phyloP scores from a whole-genome alignment of 1,140 invertebrate species.

The Brachionus manjavacas region DNA sequence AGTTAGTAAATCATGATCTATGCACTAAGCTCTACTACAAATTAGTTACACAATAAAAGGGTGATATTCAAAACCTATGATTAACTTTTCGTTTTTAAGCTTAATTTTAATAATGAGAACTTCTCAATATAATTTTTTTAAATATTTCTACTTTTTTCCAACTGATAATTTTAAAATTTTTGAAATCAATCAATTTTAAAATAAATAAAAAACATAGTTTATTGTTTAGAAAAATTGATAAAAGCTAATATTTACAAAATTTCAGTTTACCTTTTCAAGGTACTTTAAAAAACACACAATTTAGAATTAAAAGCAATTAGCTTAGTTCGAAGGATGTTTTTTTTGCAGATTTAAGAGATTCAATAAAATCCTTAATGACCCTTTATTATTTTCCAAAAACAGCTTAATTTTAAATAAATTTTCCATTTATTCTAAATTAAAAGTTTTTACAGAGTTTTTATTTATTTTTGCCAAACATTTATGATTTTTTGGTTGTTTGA shows the following conservation, averaged over 20 bases:
- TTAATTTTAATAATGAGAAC: background rate
- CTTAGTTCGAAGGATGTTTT: background rate
- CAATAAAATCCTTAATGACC: background rate
- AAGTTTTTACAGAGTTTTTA: background rate
- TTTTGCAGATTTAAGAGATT: background rate
- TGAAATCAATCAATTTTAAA: background rate
- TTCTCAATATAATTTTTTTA: no score
- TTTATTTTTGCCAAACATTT: no score
- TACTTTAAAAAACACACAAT: background rate
- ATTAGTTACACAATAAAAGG: background rate
- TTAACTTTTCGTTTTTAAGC: no score
- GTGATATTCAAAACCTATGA: background rate
- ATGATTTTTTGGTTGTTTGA: background rate
- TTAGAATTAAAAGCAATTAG: background rate
- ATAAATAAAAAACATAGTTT: background rate
- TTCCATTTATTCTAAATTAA: background rate
- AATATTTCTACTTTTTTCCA: background rate
- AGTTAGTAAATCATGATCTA: background rate
- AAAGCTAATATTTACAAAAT: background rate
- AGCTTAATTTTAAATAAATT: background rate
- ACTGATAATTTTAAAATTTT: background rate
- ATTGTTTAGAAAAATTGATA: background rate
- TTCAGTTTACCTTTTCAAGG: background rate
- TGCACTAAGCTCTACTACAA: background rate
- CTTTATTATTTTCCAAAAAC: background rate